A percentile compares a stretch with the other conserved stretches of the same genome.
Evolutionary conservation across 2,113 vertebrate genomes (phyloP).

Genomic region (Neotoma lepida): DNA sequence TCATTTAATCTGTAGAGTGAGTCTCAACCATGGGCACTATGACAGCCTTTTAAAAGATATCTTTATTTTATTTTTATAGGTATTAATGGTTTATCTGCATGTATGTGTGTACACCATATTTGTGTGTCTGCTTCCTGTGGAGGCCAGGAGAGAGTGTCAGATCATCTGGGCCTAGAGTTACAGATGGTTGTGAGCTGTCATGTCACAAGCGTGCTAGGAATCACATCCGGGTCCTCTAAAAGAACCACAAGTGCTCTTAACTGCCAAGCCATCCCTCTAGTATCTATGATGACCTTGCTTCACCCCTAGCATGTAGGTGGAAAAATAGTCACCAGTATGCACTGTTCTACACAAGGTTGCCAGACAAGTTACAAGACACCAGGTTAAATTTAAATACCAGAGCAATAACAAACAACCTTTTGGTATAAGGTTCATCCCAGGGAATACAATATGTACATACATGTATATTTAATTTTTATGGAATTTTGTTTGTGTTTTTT

Average conservation of each 20-base stretch:
- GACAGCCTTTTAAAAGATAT: background rate
- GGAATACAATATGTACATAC: background rate
- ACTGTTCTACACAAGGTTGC: background rate
- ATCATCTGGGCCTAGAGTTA: background rate
- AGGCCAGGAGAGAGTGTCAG: background rate
- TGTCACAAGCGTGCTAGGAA: background rate
- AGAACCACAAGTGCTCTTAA: background rate
- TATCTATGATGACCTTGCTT: background rate
- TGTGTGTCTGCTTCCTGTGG: background rate
- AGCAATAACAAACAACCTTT: background rate
- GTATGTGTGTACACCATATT: background rate
- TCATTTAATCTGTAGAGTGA: background rate
- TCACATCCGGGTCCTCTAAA: background rate
- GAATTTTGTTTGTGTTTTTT: no score
- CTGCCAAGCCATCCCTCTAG: background rate
- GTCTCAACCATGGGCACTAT: background rate
- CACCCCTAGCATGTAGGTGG: background rate
- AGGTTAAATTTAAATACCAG: slow-evolving; percentile 36
- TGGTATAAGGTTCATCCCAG: background rate
- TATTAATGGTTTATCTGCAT: background rate
- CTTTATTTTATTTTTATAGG: background rate
- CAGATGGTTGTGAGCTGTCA: no score
- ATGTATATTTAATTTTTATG: background rate
- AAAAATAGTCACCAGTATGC: background rate
- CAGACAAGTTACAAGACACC: background rate